phyloP scores from a whole-genome alignment of 2,113 vertebrate genomes.

The Otus sunia region DNA sequence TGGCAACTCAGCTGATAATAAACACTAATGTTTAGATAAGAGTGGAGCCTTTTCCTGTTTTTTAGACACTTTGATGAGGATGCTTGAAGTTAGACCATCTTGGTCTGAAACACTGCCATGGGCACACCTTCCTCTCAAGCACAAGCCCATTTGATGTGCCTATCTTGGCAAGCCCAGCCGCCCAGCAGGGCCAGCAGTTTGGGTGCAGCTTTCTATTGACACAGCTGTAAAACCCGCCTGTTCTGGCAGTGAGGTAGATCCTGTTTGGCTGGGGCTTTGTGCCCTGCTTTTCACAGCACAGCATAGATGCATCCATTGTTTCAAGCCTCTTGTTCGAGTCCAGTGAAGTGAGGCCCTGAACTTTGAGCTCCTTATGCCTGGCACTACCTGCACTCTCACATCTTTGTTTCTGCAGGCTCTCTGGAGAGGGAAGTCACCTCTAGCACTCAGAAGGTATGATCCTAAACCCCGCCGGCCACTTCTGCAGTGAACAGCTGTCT shows the following conservation, averaged over 20 bases:
- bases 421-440: background rate
- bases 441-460: fast-evolving
- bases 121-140: background rate
- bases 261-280: background rate
- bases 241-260: background rate
- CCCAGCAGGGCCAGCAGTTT: background rate
- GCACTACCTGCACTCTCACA: background rate
- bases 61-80: background rate
- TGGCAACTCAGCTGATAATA: background rate
- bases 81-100: background rate
- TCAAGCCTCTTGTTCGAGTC: background rate
- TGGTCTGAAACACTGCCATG: fast-evolving
- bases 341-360: background rate
- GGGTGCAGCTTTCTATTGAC: slow-evolving; percentile 43
- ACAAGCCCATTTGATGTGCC: background rate
- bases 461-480: fast-evolving
- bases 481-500: background rate
- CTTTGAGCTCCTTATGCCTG: background rate
- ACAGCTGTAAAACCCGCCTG: background rate
- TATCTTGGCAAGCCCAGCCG: background rate
- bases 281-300: background rate
- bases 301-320: background rate
- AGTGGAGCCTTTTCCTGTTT: background rate
- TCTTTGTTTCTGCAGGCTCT: background rate
- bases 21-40: background rate